Percentiles rank a stretch among this genome's conserved stretches.
These are phyloP conservation scores for Chlorops oryzae DNA, from an alignment of 1,140 invertebrate species.

Conservation along the genomic window DNA sequence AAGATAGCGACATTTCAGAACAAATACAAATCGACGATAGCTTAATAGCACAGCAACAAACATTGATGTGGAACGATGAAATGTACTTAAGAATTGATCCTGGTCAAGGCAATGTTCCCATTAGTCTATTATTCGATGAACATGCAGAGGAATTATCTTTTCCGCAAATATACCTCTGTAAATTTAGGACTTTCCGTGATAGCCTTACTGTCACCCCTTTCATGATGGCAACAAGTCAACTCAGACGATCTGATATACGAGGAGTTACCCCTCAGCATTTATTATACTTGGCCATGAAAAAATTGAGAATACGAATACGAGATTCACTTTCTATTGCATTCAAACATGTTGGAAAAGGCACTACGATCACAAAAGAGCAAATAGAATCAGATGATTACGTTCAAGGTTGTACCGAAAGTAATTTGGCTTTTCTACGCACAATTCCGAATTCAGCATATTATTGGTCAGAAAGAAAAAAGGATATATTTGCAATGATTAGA, in stretches of 20 bases:
- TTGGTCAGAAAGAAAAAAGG: constrained; percentile 39
- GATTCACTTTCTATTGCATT: constrained; percentile 17
- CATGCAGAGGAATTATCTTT: constrained; percentile 44
- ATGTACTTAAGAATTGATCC: constrained; percentile 31
- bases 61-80: constrained; percentile 36
- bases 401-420: constrained; percentile 10
- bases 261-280: constrained; percentile 12
- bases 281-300: constrained; percentile 14
- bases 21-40: constrained; percentile 23
- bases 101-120: constrained; percentile 22
- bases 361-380: constrained; percentile 21
- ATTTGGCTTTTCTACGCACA: constrained; percentile 22
- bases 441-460: constrained; percentile 33
- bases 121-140: constrained; percentile 26
- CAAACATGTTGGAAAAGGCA: constrained; percentile 21
- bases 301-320: constrained; percentile 1
- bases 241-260: constrained; percentile 14
- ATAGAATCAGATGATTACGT: constrained; percentile 31
- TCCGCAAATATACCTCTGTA: constrained; percentile 38
- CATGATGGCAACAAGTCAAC: constrained; percentile 6
- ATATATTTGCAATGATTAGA: constrained; percentile 47
- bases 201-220: constrained; percentile 1
- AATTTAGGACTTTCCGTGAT: constrained; percentile 32
- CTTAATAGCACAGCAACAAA: constrained; percentile 33
- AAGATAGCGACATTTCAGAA: constrained; percentile 23